Base-by-base conservation (phyloP, 2,797 vertebrate genomes). In the Etheostoma nigrum region DNA sequence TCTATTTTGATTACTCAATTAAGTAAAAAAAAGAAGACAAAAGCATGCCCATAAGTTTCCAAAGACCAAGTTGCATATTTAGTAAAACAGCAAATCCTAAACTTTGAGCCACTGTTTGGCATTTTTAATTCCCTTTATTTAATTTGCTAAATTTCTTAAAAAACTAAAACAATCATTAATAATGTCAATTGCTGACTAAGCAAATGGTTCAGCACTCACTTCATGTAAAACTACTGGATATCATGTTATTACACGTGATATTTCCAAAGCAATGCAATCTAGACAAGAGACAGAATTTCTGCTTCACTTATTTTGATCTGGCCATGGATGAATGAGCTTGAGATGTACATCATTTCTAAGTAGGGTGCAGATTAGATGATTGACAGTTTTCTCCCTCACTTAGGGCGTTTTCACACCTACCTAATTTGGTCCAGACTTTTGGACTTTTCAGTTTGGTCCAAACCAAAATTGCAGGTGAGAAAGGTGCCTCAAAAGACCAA, bases 371-470 rank as follows among this genome's bases (percentile, higher is more conserved):
- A 36, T 40, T 40, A 40, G 36, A 40, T 8, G 9, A 40, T 40
- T 40, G 36, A 53, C 27, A 23, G 40, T 60, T 72, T 61, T 67
- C 62, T 67, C 19, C n/a, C 45, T 33, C 25, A 45, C 60, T 51
- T 8, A 30, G 30, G 30, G 5, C 30, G 30, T 30, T 30, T 30
- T 30, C 30, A 30, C 30, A 30, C 30, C 30, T 30, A 30, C 30
- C 30, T 30, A 30, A 30, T 30, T 30, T 30, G 30, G 30, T 30
- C 1, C 30, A 5, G 30, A 30, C 30, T 4, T 27, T 27, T 27
- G 27, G 27, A 27, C 27, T 30, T 30, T 30, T 30, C 30, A 30
- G 30, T 30, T 30, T 30, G 30, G 30, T 30, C 30, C 5, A 1
- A 5, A 30, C 30, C 30, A 30, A 30, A 30, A 30, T 30, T 30